A percentile compares a stretch with the other conserved stretches of the same genome.
phyloP scores from a whole-genome alignment of 2,888 invertebrate species.

The Lissonota sp. region DNA sequence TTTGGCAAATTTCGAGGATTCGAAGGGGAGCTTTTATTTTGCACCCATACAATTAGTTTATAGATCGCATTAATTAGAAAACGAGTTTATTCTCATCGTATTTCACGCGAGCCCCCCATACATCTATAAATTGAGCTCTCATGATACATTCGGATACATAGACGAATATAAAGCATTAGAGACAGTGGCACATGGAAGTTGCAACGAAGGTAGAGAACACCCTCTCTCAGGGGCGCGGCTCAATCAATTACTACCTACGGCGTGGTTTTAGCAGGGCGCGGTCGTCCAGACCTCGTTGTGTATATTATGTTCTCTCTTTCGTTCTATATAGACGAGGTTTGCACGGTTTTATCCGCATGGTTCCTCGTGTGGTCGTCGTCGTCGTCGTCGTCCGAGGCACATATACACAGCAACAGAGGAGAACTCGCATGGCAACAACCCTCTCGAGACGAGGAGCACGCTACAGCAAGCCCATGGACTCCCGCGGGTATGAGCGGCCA shows the following conservation, averaged over 20 bases:
- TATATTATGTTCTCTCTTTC: conserved; percentile 50
- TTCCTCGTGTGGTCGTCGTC: conserved; percentile 29
- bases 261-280: conserved; percentile 74
- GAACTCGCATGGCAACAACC: conserved; percentile 73
- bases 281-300: conserved; percentile 66
- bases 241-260: conserved; percentile 78
- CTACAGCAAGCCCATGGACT: conserved; percentile 1
- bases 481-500: conserved; percentile 25
- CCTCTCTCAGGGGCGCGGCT: conserved; percentile 77
- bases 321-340: conserved; percentile 48
- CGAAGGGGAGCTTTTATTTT: no score
- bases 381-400: conserved; percentile 21
- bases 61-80: conserved; percentile 32
- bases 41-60: neutral
- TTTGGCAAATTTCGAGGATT: no score
- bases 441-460: conserved; percentile 54
- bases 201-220: conserved; percentile 69
- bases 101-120: conserved; percentile 3
- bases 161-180: no score
- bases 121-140: no score
- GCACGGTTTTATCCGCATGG: conserved; percentile 66
- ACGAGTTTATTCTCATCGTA: conserved; percentile 34
- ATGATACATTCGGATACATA: no score
- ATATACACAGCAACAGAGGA: conserved; percentile 19
- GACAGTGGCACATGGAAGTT: conserved; percentile 42